A percentile compares a stretch with the other conserved stretches of the same genome.
These are phyloP conservation scores for Rhyacichthys aspro DNA, from an alignment of 2,797 vertebrate genomes.

Conservation along the genomic window DNA sequence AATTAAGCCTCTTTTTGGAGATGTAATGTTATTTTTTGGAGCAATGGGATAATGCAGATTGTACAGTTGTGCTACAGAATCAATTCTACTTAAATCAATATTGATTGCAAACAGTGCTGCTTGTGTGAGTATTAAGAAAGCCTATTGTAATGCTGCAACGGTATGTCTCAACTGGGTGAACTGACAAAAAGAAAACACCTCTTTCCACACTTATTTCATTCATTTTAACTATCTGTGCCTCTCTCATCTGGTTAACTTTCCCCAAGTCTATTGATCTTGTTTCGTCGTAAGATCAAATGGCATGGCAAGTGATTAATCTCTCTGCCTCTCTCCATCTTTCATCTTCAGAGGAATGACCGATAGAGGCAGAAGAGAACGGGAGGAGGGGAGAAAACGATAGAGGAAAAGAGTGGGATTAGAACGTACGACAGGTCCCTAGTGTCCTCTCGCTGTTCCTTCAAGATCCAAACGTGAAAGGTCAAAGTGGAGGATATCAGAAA, in stretches of 20 bases:
- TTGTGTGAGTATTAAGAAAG: constrained; percentile 42
- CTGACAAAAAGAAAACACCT: constrained; percentile 38
- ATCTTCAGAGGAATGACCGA: constrained; percentile 73
- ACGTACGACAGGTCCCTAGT: constrained; percentile 50
- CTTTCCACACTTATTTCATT: constrained; percentile 42
- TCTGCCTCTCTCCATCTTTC: constrained; percentile 69
- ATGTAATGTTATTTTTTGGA: constrained; percentile 42
- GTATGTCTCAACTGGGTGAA: constrained; percentile 47
- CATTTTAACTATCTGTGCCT: constrained; percentile 61
- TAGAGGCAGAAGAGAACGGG: constrained; percentile 42
- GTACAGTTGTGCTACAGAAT: constrained; percentile 52
- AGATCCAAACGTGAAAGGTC: constrained; percentile 63
- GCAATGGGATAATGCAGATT: constrained; percentile 55
- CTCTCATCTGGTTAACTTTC: constrained; percentile 61
- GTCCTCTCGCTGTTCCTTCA: constrained; percentile 55
- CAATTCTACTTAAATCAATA: constrained; percentile 73
- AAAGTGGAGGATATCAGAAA: constrained; percentile 45
- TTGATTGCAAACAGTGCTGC: constrained; percentile 60
- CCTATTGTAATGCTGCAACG: constrained; percentile 57
- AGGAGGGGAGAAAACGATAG: background rate
- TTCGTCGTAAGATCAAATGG: constrained; percentile 80
- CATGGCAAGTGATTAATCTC: constrained; percentile 78
- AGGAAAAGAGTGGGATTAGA: constrained; percentile 57
- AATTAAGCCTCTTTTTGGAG: constrained; percentile 29
- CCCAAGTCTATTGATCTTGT: constrained; percentile 72